Conservation (phyloP, 2,113 vertebrate genomes). For the Apistogramma diplotaenia region DNA sequence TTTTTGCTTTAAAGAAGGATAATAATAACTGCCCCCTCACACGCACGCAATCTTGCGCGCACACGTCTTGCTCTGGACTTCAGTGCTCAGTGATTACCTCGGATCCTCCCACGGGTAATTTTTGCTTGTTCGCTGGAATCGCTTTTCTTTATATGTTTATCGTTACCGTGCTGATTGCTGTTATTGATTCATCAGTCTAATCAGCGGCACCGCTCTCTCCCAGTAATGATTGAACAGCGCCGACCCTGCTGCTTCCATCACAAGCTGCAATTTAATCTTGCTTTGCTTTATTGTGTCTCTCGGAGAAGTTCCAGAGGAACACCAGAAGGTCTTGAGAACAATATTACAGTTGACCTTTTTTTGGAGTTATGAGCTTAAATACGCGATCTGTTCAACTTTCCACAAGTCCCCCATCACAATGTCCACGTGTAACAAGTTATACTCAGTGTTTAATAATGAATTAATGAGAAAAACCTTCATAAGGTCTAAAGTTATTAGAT, state of each 20-base stretch:
- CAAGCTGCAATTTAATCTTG: not conserved
- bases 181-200: slow-evolving; percentile 66
- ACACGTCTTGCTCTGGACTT: not conserved
- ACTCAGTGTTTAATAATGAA: not conserved
- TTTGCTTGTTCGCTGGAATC: slow-evolving; percentile 24
- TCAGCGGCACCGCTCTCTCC: slow-evolving; percentile 25
- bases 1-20: not conserved
- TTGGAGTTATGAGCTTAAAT: not conserved
- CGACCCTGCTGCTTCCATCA: not conserved
- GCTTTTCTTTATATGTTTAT: slow-evolving; percentile 55
- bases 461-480: not conserved
- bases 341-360: not conserved
- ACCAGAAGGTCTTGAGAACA: not conserved
- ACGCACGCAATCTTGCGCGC: not conserved
- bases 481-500: not conserved
- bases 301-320: not conserved
- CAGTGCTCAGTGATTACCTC: slow-evolving; percentile 23
- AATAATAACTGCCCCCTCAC: too few species aligned
- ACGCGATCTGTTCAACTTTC: not conserved
- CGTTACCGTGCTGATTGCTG: slow-evolving; percentile 62
- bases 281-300: not conserved
- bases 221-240: slow-evolving; percentile 46
- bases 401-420: not conserved
- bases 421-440: not conserved
- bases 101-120: slow-evolving; percentile 43